phyloP scores from a whole-genome alignment of 1,140 invertebrate species.

The Drosophila leontia region DNA sequence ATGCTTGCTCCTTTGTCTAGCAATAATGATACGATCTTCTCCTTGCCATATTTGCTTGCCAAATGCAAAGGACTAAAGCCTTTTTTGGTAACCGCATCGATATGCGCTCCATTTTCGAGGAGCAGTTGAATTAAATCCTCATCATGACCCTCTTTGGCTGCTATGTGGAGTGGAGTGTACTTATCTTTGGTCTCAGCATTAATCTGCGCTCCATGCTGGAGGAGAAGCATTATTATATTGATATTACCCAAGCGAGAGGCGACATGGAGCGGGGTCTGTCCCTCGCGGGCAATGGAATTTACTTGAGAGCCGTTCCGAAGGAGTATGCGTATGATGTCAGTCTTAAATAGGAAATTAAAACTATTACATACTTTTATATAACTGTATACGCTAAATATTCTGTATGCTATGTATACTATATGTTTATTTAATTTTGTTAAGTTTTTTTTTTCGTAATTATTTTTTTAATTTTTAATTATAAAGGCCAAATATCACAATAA shows the following conservation, averaged over 20 bases:
- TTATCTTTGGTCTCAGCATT: constrained; percentile 96
- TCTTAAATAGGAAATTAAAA: constrained; percentile 85
- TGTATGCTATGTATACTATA: no score
- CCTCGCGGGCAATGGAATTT: constrained; percentile 96
- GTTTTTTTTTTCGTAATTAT: no score
- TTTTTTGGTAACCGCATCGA: constrained; percentile 96
- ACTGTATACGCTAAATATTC: no score
- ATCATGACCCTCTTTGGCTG: constrained; percentile 95
- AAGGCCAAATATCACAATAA: no score
- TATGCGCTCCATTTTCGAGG: constrained; percentile 96
- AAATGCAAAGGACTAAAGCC: constrained; percentile 99
- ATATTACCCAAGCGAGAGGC: constrained; percentile 96
- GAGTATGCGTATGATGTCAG: constrained; percentile 97
- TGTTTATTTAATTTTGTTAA: no score
- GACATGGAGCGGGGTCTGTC: constrained; percentile 97
- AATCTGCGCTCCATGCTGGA: constrained; percentile 95
- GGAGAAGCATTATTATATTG: constrained; percentile 95
- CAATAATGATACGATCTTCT: constrained; percentile 95
- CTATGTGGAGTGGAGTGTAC: constrained; percentile 98
- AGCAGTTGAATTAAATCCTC: constrained; percentile 93
- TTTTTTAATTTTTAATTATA: no score
- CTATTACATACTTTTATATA: not conserved
- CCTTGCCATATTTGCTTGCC: constrained; percentile 98
- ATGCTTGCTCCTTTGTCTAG: constrained; percentile 94
- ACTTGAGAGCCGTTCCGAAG: constrained; percentile 97